Conservation (phyloP, 1,140 invertebrate genomes). For the Cyphomyrmex costatus region DNA sequence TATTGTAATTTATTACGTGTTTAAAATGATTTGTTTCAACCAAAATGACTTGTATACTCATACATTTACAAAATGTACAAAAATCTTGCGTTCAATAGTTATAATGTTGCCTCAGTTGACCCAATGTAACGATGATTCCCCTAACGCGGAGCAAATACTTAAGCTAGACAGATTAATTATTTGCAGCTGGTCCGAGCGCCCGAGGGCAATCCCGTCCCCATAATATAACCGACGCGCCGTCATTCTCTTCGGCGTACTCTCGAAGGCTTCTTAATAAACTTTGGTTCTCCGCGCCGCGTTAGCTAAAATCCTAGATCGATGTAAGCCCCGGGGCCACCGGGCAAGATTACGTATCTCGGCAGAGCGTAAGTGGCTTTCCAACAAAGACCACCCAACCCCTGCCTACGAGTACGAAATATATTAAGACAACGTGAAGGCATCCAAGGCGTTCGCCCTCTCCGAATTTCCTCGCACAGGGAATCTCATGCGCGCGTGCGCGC, state of each 20-base stretch:
- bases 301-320: conserved; percentile 62
- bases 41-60: neutral
- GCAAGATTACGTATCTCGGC: conserved; percentile 63
- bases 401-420: conserved; percentile 53
- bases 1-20: neutral
- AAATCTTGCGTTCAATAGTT: neutral
- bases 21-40: neutral
- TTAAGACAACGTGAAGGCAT: conserved; percentile 54
- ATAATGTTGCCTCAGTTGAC: conserved; percentile 8
- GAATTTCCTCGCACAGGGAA: conserved; percentile 31
- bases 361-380: conserved; percentile 59
- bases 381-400: conserved; percentile 50
- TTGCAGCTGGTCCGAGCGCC: conserved; percentile 52
- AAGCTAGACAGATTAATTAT: conserved; percentile 55
- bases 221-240: conserved; percentile 49
- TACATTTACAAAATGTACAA: neutral
- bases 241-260: conserved; percentile 33
- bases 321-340: conserved; percentile 52
- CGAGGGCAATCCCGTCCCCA: neutral
- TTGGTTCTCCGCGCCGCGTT: conserved; percentile 43
- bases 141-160: conserved; percentile 42
- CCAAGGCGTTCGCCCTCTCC: conserved; percentile 33
- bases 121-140: neutral
- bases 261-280: conserved; percentile 63
- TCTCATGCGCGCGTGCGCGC: neutral